phyloP scores from a whole-genome alignment of 1,140 invertebrate genomes.

The Musca domestica region DNA sequence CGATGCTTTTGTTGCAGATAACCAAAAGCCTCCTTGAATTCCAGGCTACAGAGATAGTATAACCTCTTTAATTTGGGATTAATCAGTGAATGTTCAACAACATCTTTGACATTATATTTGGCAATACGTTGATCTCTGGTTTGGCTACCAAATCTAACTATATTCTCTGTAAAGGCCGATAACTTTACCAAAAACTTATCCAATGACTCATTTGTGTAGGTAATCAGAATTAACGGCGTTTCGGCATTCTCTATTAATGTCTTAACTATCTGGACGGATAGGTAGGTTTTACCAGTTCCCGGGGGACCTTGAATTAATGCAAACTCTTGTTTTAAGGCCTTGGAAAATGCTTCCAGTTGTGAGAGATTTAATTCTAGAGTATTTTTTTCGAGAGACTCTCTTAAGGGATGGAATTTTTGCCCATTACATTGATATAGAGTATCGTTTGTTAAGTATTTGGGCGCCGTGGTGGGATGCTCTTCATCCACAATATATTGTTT shows the following conservation, averaged over 20 bases:
- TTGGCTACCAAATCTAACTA: slow-evolving; percentile 73
- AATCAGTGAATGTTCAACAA: slow-evolving; percentile 18
- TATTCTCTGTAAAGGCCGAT: slow-evolving; percentile 56
- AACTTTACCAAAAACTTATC: slow-evolving; percentile 86
- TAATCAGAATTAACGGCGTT: slow-evolving; percentile 72
- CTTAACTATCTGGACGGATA: slow-evolving; percentile 68
- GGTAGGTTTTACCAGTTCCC: slow-evolving; percentile 77
- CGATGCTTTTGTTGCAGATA: slow-evolving; percentile 37
- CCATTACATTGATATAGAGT: slow-evolving; percentile 25
- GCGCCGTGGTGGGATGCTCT: no score
- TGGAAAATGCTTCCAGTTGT: slow-evolving; percentile 61
- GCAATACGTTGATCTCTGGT: slow-evolving; percentile 47
- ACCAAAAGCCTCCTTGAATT: slow-evolving; percentile 43
- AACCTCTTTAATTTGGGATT: slow-evolving; percentile 35
- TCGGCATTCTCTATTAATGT: slow-evolving; percentile 59
- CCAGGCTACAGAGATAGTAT: slow-evolving; percentile 41
- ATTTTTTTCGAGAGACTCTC: background rate
- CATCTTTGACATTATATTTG: slow-evolving; percentile 35
- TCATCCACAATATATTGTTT: slow-evolving; percentile 63
- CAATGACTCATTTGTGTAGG: slow-evolving; percentile 84
- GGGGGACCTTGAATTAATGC: slow-evolving; percentile 75
- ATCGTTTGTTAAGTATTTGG: slow-evolving; percentile 26
- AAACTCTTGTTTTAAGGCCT: slow-evolving; percentile 64
- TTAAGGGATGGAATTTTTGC: slow-evolving; percentile 16
- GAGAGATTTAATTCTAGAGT: slow-evolving; percentile 45